Evolutionary conservation across 2,113 vertebrate species (phyloP).

Genomic region (Tiliqua scincoides): DNA sequence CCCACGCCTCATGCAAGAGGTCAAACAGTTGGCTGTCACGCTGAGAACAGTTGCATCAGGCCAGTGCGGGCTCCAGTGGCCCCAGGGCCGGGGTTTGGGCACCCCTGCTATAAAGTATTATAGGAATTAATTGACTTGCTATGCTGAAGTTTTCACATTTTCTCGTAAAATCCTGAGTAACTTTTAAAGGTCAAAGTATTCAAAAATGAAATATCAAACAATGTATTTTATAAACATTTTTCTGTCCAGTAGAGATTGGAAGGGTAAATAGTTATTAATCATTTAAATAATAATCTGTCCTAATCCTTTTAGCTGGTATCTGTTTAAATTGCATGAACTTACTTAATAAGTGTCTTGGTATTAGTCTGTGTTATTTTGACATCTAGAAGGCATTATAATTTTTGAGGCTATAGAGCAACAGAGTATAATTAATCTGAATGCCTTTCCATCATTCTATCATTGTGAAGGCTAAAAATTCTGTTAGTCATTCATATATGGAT

Average conservation of each 20-base stretch:
- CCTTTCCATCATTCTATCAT: too few species aligned
- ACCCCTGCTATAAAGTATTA: too few species aligned
- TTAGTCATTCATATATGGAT: not conserved
- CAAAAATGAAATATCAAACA: not conserved
- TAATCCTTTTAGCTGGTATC: too few species aligned
- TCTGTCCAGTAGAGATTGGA: not conserved
- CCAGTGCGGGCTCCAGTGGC: too few species aligned
- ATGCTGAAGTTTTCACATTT: not conserved
- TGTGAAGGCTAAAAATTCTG: not conserved
- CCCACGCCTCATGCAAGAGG: too few species aligned
- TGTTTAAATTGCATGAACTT: not conserved
- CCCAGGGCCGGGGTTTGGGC: too few species aligned
- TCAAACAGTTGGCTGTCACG: too few species aligned
- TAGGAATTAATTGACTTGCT: not conserved
- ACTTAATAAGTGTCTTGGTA: not conserved
- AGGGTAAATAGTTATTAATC: not conserved
- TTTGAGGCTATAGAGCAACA: not conserved
- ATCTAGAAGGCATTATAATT: not conserved
- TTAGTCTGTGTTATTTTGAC: not conserved
- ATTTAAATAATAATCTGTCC: too few species aligned
- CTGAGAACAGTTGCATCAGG: too few species aligned
- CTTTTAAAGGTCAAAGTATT: not conserved
- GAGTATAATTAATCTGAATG: too few species aligned
- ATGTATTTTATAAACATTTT: not conserved
- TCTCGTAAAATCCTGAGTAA: accelerated